Percentiles rank a stretch among this genome's conserved stretches.
Evolutionary conservation across 2,888 invertebrate genomes (phyloP).

Genomic region (Rhamphomyia laevipes): DNA sequence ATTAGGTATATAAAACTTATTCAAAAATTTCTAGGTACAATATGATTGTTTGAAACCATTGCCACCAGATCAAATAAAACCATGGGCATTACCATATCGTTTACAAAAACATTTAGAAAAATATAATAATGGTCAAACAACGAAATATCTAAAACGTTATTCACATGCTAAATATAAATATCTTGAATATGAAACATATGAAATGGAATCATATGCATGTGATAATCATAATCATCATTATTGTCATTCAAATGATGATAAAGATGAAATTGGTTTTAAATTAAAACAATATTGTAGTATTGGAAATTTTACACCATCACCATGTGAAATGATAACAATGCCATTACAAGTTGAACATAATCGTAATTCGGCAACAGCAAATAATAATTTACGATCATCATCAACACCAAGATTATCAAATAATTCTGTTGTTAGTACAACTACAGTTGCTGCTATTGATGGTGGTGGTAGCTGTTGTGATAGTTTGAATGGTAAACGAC

Average conservation of each 20-base stretch:
- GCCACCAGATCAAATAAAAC: slow-evolving; percentile 48
- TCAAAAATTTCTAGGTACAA: slow-evolving; percentile 41
- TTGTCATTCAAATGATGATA: not conserved
- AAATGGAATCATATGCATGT: not conserved
- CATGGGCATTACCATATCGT: slow-evolving; percentile 55
- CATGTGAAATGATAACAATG: slow-evolving; percentile 18
- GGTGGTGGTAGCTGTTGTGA: no score
- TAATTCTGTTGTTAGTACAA: slow-evolving; percentile 4
- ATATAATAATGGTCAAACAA: slow-evolving; percentile 12
- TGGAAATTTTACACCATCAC: slow-evolving; percentile 22
- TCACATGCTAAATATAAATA: not conserved
- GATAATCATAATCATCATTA: not conserved
- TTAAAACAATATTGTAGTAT: slow-evolving; percentile 23
- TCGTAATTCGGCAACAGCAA: slow-evolving; percentile 2
- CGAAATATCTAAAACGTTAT: not conserved
- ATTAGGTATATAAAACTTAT: no score
- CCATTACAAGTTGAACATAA: slow-evolving; percentile 21
- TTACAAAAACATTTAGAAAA: slow-evolving; percentile 27
- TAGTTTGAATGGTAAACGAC: not conserved
- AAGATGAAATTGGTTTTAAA: slow-evolving; percentile 18
- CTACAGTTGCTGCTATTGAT: not conserved
- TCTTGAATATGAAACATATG: not conserved
- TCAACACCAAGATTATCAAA: not conserved
- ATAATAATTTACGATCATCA: not conserved
- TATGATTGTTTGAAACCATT: slow-evolving; percentile 54